Evolutionary conservation across 2,797 vertebrate genomes (phyloP), one percentile per base, ranked within the genome.

Genomic region (Chaetodon trifasciatus): DNA sequence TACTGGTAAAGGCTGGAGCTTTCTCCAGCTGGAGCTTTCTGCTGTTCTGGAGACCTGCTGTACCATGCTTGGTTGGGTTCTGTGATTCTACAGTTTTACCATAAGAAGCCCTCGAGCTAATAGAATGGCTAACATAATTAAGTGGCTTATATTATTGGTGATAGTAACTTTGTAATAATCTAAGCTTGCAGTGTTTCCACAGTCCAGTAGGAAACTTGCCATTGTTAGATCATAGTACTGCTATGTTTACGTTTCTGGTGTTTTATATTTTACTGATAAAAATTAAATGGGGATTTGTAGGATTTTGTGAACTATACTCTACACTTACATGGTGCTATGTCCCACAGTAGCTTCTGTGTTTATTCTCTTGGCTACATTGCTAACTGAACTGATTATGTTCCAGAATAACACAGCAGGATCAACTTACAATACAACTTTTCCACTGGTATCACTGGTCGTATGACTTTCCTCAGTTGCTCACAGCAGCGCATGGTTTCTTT

Each of bases 1-100:
- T 55, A 71, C 50, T 76, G 64, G 80, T 86, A 71, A 86, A 81
- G 47, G 49, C 69, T 79, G 78, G 86, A 56, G 84, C 76, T 86
- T 74, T 92, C 84, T 87, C 80, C 77, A 76, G 42, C 66, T 67
- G 55, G 64, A 74, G 62, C 83, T 82, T 81, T 85, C 75, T 64
- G 47, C 53, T 78, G 67, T 40, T 63, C 68, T 77, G 21, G 79
- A 76, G 70, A 82, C 63, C 46, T 88, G 86, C 67, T 83, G 74
- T 86, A 85, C 81, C 79, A 60, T 65, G 83, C 74, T 82, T 70
- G 32, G 47, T 21, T 79, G 35, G 58, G 57, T 79, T 81, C 32
- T 76, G 37, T 74, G 37, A 75, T 55, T 75, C 65, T 68, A 60
- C 56, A 46, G 47, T 82, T 84, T 78, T 75, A 71, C 65, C 61